Evolutionary conservation across 2,113 vertebrate species (phyloP).

Genomic region (Murina feae): DNA sequence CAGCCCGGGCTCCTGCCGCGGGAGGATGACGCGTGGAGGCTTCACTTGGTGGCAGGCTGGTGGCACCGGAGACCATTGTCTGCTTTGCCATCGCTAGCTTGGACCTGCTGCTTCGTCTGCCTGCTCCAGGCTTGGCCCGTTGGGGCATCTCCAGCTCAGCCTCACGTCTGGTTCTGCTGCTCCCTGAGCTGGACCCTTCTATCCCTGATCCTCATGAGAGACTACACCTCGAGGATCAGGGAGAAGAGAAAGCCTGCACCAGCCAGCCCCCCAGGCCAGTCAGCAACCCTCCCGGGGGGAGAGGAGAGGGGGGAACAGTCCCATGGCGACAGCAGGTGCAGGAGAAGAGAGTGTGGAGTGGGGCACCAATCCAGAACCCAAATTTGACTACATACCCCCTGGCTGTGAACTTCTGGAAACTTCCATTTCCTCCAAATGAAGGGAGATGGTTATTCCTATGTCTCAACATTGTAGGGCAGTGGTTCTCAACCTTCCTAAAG

Average conservation of each 20-base stretch:
- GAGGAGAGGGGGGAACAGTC: not conserved
- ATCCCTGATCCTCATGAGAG: not conserved
- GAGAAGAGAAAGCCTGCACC: not conserved
- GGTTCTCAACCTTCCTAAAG: too few relatives aligned
- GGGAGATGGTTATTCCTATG: not conserved
- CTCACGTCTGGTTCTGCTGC: not conserved
- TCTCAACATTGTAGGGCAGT: not conserved
- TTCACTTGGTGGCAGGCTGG: too few relatives aligned
- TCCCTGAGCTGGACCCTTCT: not conserved
- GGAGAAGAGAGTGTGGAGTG: not conserved
- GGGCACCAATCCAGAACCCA: not conserved
- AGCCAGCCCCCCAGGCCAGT: not conserved
- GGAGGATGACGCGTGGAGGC: not conserved
- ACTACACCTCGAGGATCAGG: not conserved
- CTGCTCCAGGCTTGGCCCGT: accelerated
- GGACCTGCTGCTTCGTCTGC: not conserved
- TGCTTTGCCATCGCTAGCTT: accelerated
- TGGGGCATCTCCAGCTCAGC: not conserved
- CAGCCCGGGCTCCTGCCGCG: not conserved
- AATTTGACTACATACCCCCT: not conserved
- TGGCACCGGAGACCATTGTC: accelerated
- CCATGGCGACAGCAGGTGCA: not conserved
- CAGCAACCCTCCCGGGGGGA: not conserved
- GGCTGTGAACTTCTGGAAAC: not conserved
- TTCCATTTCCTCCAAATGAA: not conserved